Base-by-base conservation (phyloP, 1,140 invertebrate species). In the Cydia fagiglandana region DNA sequence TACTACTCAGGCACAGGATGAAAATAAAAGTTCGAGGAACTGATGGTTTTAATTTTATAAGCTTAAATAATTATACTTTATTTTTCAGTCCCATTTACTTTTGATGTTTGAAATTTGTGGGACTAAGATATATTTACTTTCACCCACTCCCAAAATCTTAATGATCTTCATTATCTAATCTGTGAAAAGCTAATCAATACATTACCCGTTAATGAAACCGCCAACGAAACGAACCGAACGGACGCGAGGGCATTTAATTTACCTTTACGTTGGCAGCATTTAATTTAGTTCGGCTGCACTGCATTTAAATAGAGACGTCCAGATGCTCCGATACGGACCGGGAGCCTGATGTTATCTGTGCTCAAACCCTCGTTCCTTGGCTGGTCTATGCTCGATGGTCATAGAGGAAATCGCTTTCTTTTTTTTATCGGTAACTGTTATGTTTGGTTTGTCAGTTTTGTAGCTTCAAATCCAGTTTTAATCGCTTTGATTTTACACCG, bases 241-340 rank as follows among this genome's bases (percentile, higher is more conserved):
- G 15, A 68, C 64, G 66, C 30, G n/a, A 68, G 30, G 73, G 53
- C 77, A 79, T 80, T 81, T 85, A 83, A 87, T 83, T 81, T 82
- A 84, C 78, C 75, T 77, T 81, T 80, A 84, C 78, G 73, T 77
- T 78, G 75, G 81, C 78, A 82, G 75, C 79, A 84, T 87, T 87
- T 87, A 88, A 86, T 88, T 88, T 87, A 86, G 87, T 82, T 82
- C 84, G 78, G 79, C 79, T 80, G 78, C 74, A 76, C 79, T 80
- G 84, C 83, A 88, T 90, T 90, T 87, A 88, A 90, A 90, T 90
- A 82, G 86, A 90, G 88, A 88, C 83, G 87, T 90, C 84, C 79
- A 88, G 88, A 90, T 90, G 79, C 45, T 74, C 74, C 83, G 88
- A 89, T 89, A 88, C 81, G 68, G 68, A 68, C 73, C 80, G 81